Percentiles rank a stretch among this genome's conserved stretches.
These are phyloP conservation scores for Tuberolachnus salignus DNA, from an alignment of 2,888 invertebrate genomes.

Conservation along the genomic window DNA sequence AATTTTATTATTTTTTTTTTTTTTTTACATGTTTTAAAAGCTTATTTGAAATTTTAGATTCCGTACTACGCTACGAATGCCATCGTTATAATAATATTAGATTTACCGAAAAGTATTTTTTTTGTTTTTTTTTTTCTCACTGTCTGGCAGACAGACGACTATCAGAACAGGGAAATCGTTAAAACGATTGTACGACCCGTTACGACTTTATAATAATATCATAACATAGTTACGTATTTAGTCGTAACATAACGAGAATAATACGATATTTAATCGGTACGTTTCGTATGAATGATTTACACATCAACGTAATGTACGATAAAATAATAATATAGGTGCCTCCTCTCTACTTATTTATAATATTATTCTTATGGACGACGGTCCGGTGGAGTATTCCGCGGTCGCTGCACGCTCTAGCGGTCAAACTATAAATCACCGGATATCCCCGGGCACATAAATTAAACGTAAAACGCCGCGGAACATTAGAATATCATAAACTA, in stretches of 20 bases:
- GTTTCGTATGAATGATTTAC: constrained; percentile 24
- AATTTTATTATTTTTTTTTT: no score
- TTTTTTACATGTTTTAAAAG: no score
- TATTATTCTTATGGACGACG: not conserved
- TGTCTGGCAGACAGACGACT: no score
- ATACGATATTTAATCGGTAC: constrained; percentile 5
- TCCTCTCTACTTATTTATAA: no score
- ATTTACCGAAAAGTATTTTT: no score
- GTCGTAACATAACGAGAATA: not conserved
- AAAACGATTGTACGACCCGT: no score
- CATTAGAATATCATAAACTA: not conserved
- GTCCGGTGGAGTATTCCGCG: constrained; percentile 33
- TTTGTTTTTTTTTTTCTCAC: no score
- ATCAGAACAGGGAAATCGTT: constrained; percentile 8
- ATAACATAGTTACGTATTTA: not conserved
- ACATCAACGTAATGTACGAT: not conserved
- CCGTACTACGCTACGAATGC: no score
- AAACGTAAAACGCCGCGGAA: constrained; percentile 4
- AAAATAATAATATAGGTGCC: not conserved
- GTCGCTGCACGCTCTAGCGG: constrained; percentile 9
- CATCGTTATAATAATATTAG: no score
- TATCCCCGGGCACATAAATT: constrained; percentile 20
- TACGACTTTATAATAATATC: no score
- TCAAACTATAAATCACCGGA: constrained; percentile 42
- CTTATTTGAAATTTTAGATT: no score